Base-by-base conservation (phyloP, 2,113 vertebrate genomes). In the Capreolus pygargus region DNA sequence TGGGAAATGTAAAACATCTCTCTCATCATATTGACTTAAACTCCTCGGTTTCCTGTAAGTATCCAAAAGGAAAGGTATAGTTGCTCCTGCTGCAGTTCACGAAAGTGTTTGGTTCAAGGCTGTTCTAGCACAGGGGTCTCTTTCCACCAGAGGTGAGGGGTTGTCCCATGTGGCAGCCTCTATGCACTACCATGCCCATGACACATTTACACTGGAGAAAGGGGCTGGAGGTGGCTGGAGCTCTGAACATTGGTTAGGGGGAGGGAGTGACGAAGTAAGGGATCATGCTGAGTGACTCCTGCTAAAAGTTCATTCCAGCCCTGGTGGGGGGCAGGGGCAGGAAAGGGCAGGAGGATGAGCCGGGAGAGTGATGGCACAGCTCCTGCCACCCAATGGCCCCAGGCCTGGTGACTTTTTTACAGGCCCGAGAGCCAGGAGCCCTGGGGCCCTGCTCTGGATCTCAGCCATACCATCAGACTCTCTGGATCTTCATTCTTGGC, bases 1-100 rank as follows among this genome's bases (percentile, higher is more conserved):
- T 36, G 13, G 11, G 58, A 54, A 17, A 50, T 17, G 33, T 36
- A n/a, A 54, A 36, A 33, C 54, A 27, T 43, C n/a, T 85, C 15
- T 88, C n/a, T 89, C 5, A 12, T 33, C 30, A 85, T 57, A 70
- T 58, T 47, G 36, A 91, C 67, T 89, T 50, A 43, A 89, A 79
- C 17, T 45, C 52, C 45, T 90, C 57, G 47, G 74, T 94, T 58
- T 78, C 74, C 58, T 89, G 16, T n/a, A 43, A 84, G 28, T 86
- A 89, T 91, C 36, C 43, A 85, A 91, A 87, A 92, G 55, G 47
- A 82, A 94, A 33, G 43, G 36, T 6, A 5, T 3, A 19, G 25
- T 61, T 74, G 30, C 16, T 61, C 6, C 17, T 47, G 36, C 16
- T n/a, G 17, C 23, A 47, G 57, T 82, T 92, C 27, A 54, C 23